Evolutionary conservation across 2,113 vertebrate species (phyloP), one percentile per base, ranked within the genome.

Genomic region (Apodemus sylvaticus): DNA sequence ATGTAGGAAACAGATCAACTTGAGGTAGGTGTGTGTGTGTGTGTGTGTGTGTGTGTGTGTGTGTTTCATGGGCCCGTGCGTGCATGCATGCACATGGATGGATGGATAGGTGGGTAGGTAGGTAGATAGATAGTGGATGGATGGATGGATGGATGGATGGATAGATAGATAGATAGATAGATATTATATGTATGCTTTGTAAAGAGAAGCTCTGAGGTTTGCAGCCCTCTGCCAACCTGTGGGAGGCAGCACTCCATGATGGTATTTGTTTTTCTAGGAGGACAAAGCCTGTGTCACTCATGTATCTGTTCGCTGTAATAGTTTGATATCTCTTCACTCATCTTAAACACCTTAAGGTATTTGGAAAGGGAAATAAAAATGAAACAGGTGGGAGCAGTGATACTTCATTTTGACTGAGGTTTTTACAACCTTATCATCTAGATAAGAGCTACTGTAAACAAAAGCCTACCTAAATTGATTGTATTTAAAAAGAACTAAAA

Each of bases 301-400:
- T 93, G 94, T 74, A 89, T 36, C 66, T 70, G 76, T 89, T 92
- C 71, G 86, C 87, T 86, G 78, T 81, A 89, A 86, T 92, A 93
- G 88, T 86, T 7, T 78, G 68, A 12, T 93, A 96, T 96, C 95
- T 94, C 92, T 78, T 93, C 81, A n/a, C 76, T 95, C 97, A 97
- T 97, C 97, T 97, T 89, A 96, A 96, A 96, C 92, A 96, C 97
- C 97, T 96, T 89, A 86, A 97, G 97, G 92, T 96, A 96, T 97
- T 95, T 97, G 95, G 97, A 95, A 97, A 95, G 74, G 48, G 85
- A 93, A 97, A 89, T 89, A 98, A 94, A 97, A 98, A 92, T 94
- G 58, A 97, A 97, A 90, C 95, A 82, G 42, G 83, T 68, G 62
- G 81, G 79, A 95, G 82, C 78, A 93, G 94, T 93, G 90, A 91